These are phyloP conservation scores for Helicoverpa zea DNA, from an alignment of 1,140 invertebrate species.

Conservation along the genomic window DNA sequence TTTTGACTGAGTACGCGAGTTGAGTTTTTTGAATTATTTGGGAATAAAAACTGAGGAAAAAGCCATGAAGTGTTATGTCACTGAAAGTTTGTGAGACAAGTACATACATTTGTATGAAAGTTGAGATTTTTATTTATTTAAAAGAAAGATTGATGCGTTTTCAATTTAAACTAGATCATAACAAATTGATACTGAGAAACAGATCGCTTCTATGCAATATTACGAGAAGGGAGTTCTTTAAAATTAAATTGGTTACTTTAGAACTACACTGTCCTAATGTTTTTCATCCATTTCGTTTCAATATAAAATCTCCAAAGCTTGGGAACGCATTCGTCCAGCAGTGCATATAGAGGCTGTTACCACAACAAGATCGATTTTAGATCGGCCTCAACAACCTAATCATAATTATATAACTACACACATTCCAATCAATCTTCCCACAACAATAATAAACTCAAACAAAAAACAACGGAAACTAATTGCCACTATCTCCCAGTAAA, in stretches of 20 bases:
- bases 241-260: too few relatives aligned
- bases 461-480: background rate
- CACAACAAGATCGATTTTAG: too few relatives aligned
- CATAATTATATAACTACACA: too few relatives aligned
- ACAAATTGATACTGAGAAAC: background rate
- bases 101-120: background rate
- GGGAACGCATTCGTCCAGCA: too few relatives aligned
- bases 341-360: too few relatives aligned
- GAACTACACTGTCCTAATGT: too few relatives aligned
- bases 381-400: too few relatives aligned
- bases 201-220: too few relatives aligned
- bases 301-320: too few relatives aligned
- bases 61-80: background rate
- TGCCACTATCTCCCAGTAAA: background rate
- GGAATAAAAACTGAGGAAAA: background rate
- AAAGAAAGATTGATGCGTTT: background rate
- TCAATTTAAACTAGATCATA: background rate
- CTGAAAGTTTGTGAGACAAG: background rate
- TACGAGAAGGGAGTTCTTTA: too few relatives aligned
- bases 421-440: background rate
- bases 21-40: conserved; percentile 3
- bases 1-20: conserved; percentile 1
- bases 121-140: background rate
- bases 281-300: too few relatives aligned
- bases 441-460: background rate